Percentiles rank a stretch among this genome's conserved stretches.
phyloP scores from a whole-genome alignment of 1,140 invertebrate genomes.

The Drosophila tsacasi region DNA sequence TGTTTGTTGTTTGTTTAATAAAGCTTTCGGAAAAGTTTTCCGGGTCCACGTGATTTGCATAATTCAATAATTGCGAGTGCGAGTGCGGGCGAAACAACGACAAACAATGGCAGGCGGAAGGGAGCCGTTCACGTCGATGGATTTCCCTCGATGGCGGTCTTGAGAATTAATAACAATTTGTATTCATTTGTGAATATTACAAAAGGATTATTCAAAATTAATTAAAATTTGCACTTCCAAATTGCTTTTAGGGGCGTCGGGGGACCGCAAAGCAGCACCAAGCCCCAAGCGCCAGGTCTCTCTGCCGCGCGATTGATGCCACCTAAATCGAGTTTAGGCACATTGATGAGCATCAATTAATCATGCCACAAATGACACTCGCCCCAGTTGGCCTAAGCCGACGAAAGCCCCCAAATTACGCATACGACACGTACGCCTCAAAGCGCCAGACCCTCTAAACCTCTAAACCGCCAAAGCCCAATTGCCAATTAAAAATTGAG shows the following conservation, averaged over 20 bases:
- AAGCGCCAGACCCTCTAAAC: constrained; percentile 16
- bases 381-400: constrained; percentile 61
- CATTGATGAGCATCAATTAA: constrained; percentile 82
- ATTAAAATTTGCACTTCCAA: constrained; percentile 76
- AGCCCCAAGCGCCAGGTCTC: neutral
- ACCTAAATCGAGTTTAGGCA: constrained; percentile 77
- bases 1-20: constrained; percentile 34
- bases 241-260: constrained; percentile 23
- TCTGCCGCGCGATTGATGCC: constrained; percentile 63
- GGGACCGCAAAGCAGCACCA: neutral
- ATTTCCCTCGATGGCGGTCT: constrained; percentile 67
- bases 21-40: constrained; percentile 49
- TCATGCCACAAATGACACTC: constrained; percentile 73
- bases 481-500: constrained; percentile 77
- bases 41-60: constrained; percentile 66
- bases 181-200: constrained; percentile 83
- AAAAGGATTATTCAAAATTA: constrained; percentile 82
- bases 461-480: constrained; percentile 50
- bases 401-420: constrained; percentile 73
- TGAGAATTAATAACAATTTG: constrained; percentile 82
- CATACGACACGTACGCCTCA: constrained; percentile 75
- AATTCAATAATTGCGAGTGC: constrained; percentile 60
- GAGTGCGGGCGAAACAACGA: neutral
- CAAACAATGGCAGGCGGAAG: constrained; percentile 20
- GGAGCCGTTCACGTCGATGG: constrained; percentile 16